Percentiles rank a stretch among this genome's conserved stretches.
Conservation (phyloP, 2,113 vertebrate genomes). For the Astur gentilis region DNA sequence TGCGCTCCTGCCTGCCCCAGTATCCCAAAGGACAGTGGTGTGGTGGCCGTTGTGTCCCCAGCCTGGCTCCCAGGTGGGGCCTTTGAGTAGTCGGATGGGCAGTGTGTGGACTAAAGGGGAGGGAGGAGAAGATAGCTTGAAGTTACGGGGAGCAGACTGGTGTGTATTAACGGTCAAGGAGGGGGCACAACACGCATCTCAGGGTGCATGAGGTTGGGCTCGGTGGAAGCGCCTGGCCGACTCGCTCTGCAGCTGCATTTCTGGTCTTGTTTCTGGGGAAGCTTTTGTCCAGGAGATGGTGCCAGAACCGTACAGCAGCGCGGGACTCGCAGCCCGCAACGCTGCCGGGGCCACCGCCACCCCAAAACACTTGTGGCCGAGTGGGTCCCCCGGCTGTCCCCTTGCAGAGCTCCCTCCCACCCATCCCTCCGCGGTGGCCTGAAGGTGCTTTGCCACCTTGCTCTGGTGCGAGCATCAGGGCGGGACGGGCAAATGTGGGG, state of each 20-base stretch:
- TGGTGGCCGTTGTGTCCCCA: fast-evolving
- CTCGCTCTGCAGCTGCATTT: fast-evolving
- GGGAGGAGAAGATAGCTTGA: background rate
- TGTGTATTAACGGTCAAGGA: fast-evolving
- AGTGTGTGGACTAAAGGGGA: background rate
- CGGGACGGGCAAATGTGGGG: background rate
- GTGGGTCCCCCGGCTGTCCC: background rate
- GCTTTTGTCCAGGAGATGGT: slow-evolving; percentile 45
- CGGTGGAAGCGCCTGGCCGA: fast-evolving
- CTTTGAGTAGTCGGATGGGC: background rate
- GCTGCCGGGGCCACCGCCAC: background rate
- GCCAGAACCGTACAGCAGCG: background rate
- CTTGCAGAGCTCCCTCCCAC: background rate
- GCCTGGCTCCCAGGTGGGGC: background rate
- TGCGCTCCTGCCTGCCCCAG: background rate
- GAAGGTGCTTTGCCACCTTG: background rate
- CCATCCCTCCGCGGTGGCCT: background rate
- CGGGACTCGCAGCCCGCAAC: fast-evolving
- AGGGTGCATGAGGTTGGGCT: fast-evolving
- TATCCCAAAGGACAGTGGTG: fast-evolving
- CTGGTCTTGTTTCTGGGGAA: background rate
- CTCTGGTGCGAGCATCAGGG: background rate
- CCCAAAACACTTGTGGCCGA: fast-evolving
- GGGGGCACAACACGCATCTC: fast-evolving
- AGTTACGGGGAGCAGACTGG: fast-evolving